Evolutionary conservation across 2,888 invertebrate genomes (phyloP), one percentile per base, ranked within the genome.

Genomic region (Scaptomyza caliginosa): DNA sequence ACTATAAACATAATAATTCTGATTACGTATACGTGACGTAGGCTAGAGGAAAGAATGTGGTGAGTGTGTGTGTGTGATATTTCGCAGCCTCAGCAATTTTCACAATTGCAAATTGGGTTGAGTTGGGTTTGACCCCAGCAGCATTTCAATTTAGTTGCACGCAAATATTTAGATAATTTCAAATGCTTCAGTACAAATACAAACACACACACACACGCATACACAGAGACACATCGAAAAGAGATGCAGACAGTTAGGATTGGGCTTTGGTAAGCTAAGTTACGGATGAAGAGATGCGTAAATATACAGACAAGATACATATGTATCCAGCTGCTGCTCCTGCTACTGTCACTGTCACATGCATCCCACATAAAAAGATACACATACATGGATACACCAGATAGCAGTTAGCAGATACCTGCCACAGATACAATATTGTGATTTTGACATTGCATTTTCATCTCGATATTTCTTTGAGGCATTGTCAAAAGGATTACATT

Each of bases 161-260:
- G 68, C 84, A 81, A 81, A 81, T 81, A 81, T 81, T 81, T 81
- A 77, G 74, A 80, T 80, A 71, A 77, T 81, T 68, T 86, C 42
- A 74, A 71, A 70, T 55, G 57, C 54, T 64, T 64, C 85, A 71
- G 67, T 17, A 39, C 52, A 69, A 55, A 64, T 45, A 60, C 59
- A 74, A 64, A 63, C 66, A 62, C 32, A 46, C 19, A 40, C n/a
- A 56, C 38, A 30, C 26, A 42, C 32, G 48, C 26, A 51, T 42
- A 62, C 28, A 56, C 23, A 17, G n/a, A n/a, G n/a, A n/a, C n/a
- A n/a, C n/a, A n/a, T n/a, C n/a, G n/a, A n/a, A n/a, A n/a, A n/a
- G n/a, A n/a, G n/a, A n/a, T n/a, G n/a, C n/a, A n/a, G 21, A 26
- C 23, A 16, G 8, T 10, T 10, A 16, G 13, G 23, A 13, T 1